Base-by-base conservation (phyloP, 2,113 vertebrate species). In the Sinocyclocheilus rhinocerous region DNA sequence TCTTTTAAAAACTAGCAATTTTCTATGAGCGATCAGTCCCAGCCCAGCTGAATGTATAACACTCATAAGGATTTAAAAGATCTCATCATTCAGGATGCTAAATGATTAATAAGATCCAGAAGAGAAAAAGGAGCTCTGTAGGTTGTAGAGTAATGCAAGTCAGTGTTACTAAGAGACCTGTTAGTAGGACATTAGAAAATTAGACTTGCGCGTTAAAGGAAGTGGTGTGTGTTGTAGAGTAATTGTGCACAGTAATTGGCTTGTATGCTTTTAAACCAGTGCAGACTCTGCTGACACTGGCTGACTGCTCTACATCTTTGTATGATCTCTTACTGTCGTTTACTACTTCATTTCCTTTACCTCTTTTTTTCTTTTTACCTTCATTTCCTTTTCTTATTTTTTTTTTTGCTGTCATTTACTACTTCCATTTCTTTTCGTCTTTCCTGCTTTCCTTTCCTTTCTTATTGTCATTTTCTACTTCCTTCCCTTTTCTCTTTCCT, bases 1-100 rank as follows among this genome's bases (percentile, higher is more conserved):
- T 91, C 81, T 86, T 91, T 90, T 90, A 87, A 85, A 52, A 73
- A 84, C 83, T n/a, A 69, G 22, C 50, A 85, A 84, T 83, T 57
- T 90, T 91, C 87, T 82, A 73, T 72, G 50, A 88, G 90, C 90
- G 83, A 89, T 48, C 81, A 50, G 82, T 87, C 88, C 89, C 72
- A 61, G 80, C 87, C 89, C 89, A 90, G 91, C 90, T 87, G 90
- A 80, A 83, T 81, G 73, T 52, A 78, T n/a, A 18, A 39, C 76
- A 86, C 52, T 70, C 67, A 73, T 86, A 73, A 57, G n/a, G 65
- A 65, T 80, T 86, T 78, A 85, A 85, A 59, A 65, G 50, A 45
- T 85, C 45, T 24, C 81, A 81, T 84, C 61, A 20, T 22, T 80
- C 59, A 81, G 79, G 59, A 73, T 73, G n/a, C 45, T 65, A 70